Evolutionary conservation across 64 coral and sea anemone species (phyloP).

Genomic region (Actinia tenebrosa): DNA sequence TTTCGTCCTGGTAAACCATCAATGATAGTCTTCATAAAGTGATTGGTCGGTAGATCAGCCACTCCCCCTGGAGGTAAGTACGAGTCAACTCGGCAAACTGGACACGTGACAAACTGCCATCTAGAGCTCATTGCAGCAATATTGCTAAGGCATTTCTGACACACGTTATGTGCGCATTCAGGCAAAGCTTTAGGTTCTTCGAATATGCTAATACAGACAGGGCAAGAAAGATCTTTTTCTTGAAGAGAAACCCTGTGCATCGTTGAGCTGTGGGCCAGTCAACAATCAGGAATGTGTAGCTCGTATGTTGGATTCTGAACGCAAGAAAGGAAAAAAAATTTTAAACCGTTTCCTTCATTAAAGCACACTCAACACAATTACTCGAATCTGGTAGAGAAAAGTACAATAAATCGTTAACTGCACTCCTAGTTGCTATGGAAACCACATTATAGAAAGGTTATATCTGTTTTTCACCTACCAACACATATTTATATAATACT

Average conservation of each 20-base stretch:
- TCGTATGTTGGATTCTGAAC: too few species aligned
- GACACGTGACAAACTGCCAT: conserved; percentile 31
- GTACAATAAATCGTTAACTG: too few species aligned
- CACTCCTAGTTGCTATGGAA: too few species aligned
- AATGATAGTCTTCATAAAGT: conserved; percentile 60
- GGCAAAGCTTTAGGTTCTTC: conserved; percentile 71
- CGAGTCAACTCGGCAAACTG: conserved; percentile 59
- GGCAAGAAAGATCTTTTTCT: conserved; percentile 70
- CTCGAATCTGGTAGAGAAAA: too few species aligned
- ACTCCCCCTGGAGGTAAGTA: conserved; percentile 42
- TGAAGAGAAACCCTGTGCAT: not conserved
- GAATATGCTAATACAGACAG: conserved; percentile 66
- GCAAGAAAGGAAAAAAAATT: too few species aligned
- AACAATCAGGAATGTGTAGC: too few species aligned
- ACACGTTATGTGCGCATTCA: conserved; percentile 70
- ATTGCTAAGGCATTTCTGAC: conserved; percentile 43
- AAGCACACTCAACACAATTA: too few species aligned
- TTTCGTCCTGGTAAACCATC: conserved; percentile 58
- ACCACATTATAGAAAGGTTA: too few species aligned
- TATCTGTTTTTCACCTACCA: too few species aligned
- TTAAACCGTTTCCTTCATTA: too few species aligned
- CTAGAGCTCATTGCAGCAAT: not conserved
- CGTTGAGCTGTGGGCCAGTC: not conserved
- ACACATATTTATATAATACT: too few species aligned
- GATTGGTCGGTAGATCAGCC: conserved; percentile 63